Evolutionary conservation across 1,140 invertebrate species (phyloP), one percentile per base, ranked within the genome.

Genomic region (Drosophila cardini): DNA sequence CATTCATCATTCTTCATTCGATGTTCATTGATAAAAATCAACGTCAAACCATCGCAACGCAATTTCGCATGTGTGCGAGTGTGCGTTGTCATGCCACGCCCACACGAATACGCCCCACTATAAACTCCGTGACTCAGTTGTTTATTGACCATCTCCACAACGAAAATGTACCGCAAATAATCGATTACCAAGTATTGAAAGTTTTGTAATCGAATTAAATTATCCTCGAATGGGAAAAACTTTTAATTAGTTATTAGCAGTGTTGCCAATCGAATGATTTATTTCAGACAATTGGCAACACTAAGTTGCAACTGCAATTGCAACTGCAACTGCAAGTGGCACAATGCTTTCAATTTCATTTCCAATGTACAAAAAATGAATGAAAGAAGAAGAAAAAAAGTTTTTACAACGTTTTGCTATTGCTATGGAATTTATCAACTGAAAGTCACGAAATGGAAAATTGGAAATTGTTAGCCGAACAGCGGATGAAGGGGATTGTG

Each of bases 211-310:
- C 38, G 40, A 87, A 82, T 76, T 52, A 82, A 86, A 79, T 82
- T 76, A 70, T 80, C 21, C 53, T 40, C 62, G 45, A 30, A 34
- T 52, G 42, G 2, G 15, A 60, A 16, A 56, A 81, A 83, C 65
- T 86, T 87, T 86, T 86, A 86, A 86, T 86, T 86, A 83, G 84
- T 87, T 80, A 80, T 76, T 71, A 71, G 68, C 45, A 82, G 81
- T 86, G 78, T 34, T 53, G 36, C 16, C 16, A 67, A 67, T 18
- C 38, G 16, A 57, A 68, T 86, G 67, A 82, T 82, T 87, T 79
- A 65, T 83, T 58, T 68, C 13, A 45, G 46, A 13, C 48, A 38
- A 60, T 15, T 64, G 53, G 40, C 57, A 62, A 16, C n/a, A 62
- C 55, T 30, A 55, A 61, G 21, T 42, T 71, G 71, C 56, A 56